Percentiles rank a stretch among this genome's conserved stretches.
Evolutionary conservation across 2,113 vertebrate genomes (phyloP).

Genomic region (Eubucco bourcierii): DNA sequence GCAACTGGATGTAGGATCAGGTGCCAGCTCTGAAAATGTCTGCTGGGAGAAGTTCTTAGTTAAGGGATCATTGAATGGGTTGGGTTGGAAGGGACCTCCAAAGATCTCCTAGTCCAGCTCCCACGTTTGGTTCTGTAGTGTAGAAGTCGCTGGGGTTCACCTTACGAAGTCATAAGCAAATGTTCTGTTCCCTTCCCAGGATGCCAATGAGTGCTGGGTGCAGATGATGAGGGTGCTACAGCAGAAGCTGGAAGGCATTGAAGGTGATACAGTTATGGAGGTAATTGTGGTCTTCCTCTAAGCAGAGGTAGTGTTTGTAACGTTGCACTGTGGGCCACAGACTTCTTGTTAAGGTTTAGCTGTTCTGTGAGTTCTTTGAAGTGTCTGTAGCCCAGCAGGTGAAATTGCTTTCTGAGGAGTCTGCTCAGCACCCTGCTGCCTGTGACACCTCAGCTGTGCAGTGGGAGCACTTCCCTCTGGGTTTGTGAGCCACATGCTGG

Average conservation of each 20-base stretch:
- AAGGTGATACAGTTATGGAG: slow-evolving; percentile 89
- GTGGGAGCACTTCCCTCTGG: not conserved
- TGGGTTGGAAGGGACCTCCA: no score
- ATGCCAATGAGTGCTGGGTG: slow-evolving; percentile 98
- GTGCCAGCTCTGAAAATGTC: not conserved
- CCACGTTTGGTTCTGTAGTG: not conserved
- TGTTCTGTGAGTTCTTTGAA: not conserved
- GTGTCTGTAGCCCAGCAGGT: not conserved
- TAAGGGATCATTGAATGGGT: not conserved
- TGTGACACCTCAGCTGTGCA: not conserved
- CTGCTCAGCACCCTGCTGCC: not conserved
- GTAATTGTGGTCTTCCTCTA: slow-evolving; percentile 69
- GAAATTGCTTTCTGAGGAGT: not conserved
- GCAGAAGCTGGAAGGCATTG: slow-evolving; percentile 92
- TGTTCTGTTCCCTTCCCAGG: slow-evolving; percentile 71
- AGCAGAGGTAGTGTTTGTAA: not conserved
- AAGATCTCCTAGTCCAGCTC: not conserved
- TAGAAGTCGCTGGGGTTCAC: not conserved
- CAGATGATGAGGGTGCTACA: slow-evolving; percentile 97
- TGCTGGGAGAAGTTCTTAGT: not conserved
- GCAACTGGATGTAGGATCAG: not conserved
- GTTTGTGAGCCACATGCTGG: not conserved
- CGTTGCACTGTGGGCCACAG: not conserved
- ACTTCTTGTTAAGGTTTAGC: not conserved
- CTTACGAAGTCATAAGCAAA: not conserved